These are phyloP conservation scores for Drosophila miranda DNA, from an alignment of 1,140 invertebrate species.

Conservation along the genomic window DNA sequence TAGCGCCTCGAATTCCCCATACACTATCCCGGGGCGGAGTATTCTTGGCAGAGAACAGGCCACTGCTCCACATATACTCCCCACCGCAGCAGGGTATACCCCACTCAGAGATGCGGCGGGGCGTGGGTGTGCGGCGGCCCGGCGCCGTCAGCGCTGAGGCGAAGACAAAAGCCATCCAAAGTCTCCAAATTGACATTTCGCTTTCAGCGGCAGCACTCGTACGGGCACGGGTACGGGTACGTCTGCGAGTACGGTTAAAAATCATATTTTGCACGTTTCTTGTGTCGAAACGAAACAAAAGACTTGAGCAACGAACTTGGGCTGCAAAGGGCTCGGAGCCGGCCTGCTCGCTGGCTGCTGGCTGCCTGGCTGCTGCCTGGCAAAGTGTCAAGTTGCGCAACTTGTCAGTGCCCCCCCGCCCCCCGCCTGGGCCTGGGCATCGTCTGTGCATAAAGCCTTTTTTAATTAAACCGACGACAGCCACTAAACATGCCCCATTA, in stretches of 20 bases:
- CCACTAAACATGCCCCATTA: conserved; percentile 79
- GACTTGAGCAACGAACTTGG: conserved; percentile 74
- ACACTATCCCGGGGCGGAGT: too few species aligned
- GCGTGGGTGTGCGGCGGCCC: conserved; percentile 45
- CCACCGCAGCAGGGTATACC: neutral
- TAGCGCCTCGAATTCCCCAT: too few species aligned
- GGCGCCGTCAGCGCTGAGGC: conserved; percentile 21
- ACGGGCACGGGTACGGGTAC: neutral
- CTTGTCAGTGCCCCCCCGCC: conserved; percentile 51
- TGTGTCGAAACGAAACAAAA: conserved; percentile 72
- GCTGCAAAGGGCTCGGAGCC: conserved; percentile 64
- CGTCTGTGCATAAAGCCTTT: conserved; percentile 52
- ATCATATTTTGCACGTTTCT: conserved; percentile 80
- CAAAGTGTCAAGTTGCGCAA: conserved; percentile 81
- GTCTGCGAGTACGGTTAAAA: conserved; percentile 25
- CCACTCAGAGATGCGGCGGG: conserved; percentile 18
- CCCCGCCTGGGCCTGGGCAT: conserved; percentile 23
- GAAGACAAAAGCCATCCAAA: conserved; percentile 72
- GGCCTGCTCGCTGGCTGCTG: conserved; percentile 3
- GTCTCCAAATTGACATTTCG: conserved; percentile 76
- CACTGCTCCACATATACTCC: neutral
- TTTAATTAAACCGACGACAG: conserved; percentile 76
- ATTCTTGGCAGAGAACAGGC: too few species aligned
- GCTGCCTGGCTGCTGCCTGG: conserved; percentile 36
- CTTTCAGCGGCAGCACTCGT: conserved; percentile 52